Conservation (phyloP, 2,797 vertebrate species). For the Pampus argenteus region DNA sequence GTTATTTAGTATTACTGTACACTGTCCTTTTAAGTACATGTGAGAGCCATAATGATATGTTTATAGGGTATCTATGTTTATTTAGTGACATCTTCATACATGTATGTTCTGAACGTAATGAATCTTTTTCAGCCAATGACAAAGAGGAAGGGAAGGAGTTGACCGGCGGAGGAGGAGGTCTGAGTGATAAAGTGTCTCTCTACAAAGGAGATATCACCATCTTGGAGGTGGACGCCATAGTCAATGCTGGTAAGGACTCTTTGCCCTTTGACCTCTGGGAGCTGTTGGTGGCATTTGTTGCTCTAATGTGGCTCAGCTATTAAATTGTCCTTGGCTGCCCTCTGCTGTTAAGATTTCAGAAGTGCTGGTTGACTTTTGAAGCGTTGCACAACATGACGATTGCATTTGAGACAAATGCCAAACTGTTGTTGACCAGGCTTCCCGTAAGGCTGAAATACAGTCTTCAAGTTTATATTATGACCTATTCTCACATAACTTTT, state of each 20-base stretch:
- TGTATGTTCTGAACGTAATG: not conserved
- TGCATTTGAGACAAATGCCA: constrained; percentile 8
- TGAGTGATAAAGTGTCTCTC: constrained; percentile 94
- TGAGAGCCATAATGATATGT: not conserved
- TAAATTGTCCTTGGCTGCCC: constrained; percentile 70
- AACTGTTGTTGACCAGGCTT: not conserved
- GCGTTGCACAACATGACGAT: not conserved
- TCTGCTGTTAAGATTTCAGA: constrained; percentile 72
- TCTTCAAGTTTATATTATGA: not conserved
- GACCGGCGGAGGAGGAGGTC: constrained; percentile 78
- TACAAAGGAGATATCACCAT: constrained; percentile 97
- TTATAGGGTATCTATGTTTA: not conserved
- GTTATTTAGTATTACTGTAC: not conserved
- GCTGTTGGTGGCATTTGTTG: constrained; percentile 8
- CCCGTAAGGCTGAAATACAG: not conserved
- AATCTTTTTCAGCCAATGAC: constrained; percentile 80
- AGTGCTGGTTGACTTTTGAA: constrained; percentile 31
- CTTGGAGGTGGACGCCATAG: constrained; percentile 96
- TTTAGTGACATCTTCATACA: not conserved
- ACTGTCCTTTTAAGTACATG: not conserved
- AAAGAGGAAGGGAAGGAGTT: constrained; percentile 82
- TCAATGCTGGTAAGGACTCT: constrained; percentile 95
- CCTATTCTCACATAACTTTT: not conserved
- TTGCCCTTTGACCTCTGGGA: constrained; percentile 25
- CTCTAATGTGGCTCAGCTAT: not conserved